phyloP scores from a whole-genome alignment of 2,888 invertebrate species.

The Sisyra terminalis region DNA sequence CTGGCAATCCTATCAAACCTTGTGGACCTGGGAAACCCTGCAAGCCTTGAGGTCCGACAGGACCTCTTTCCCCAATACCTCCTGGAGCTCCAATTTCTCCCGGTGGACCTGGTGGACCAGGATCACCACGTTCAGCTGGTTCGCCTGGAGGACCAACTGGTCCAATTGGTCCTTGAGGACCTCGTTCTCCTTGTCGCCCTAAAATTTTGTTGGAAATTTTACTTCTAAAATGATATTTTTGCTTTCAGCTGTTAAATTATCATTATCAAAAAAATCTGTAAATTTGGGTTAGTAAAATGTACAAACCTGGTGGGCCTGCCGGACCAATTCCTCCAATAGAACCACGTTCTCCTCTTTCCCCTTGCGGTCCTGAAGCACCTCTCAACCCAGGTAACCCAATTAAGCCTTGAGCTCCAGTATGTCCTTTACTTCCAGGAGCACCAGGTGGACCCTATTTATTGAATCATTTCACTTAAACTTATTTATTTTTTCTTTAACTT shows the following conservation, averaged over 20 bases:
- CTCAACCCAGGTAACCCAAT: conserved; percentile 54
- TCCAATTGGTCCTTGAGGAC: conserved; percentile 58
- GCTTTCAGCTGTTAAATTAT: too few species aligned
- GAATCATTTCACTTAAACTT: background rate
- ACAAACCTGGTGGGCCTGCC: conserved; percentile 53
- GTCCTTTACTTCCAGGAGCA: conserved; percentile 50
- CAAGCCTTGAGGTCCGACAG: conserved; percentile 49
- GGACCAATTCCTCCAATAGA: conserved; percentile 49
- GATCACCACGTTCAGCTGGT: conserved; percentile 63
- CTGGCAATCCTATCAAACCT: conserved; percentile 51
- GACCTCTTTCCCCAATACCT: conserved; percentile 55
- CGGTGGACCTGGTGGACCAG: conserved; percentile 51
- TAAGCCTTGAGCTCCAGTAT: conserved; percentile 49
- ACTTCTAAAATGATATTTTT: background rate
- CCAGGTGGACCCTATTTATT: conserved; percentile 43
- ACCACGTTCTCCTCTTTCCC: conserved; percentile 64
- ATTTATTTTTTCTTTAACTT: background rate
- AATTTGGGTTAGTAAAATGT: background rate
- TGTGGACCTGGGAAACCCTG: conserved; percentile 52
- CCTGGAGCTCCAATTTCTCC: conserved; percentile 61
- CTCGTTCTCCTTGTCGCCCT: conserved; percentile 59
- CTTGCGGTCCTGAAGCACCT: conserved; percentile 46
- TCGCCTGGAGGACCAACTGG: conserved; percentile 65
- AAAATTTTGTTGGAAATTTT: conserved; percentile 5
- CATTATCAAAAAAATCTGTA: background rate